These are phyloP conservation scores for Ia io DNA, from an alignment of 2,113 vertebrate genomes.

Conservation along the genomic window DNA sequence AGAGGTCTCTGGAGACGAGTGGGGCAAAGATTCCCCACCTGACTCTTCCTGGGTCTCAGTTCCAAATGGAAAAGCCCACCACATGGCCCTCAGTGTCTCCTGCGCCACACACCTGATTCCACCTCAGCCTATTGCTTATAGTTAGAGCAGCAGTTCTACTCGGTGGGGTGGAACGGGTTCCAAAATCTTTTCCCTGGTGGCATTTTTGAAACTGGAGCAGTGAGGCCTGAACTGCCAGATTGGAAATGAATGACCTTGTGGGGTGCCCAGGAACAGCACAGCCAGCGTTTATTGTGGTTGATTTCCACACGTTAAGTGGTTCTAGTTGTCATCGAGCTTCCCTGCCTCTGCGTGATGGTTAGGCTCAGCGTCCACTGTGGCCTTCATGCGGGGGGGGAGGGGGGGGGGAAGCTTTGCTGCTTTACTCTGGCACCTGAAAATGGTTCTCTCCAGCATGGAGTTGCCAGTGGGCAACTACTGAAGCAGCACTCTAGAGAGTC, in stretches of 20 bases:
- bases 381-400: neutral
- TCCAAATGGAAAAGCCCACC: neutral
- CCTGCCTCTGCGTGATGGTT: neutral
- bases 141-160: neutral
- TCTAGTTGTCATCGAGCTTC: neutral
- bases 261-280: neutral
- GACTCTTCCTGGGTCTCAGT: neutral
- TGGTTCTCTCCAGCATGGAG: neutral
- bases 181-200: neutral
- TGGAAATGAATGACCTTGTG: neutral
- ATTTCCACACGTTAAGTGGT: neutral
- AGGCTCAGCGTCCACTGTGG: neutral
- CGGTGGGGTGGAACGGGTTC: neutral
- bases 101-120: neutral
- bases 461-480: constrained; percentile 15
- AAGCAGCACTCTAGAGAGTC: constrained; percentile 37
- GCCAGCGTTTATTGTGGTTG: neutral
- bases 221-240: neutral
- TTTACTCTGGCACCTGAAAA: constrained; percentile 9
- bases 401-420: neutral
- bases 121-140: neutral
- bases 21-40: neutral
- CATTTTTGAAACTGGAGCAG: neutral
- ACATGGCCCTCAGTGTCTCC: neutral
- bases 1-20: neutral